Conservation (phyloP, 1,140 invertebrate genomes). For the Penaeus indicus region DNA sequence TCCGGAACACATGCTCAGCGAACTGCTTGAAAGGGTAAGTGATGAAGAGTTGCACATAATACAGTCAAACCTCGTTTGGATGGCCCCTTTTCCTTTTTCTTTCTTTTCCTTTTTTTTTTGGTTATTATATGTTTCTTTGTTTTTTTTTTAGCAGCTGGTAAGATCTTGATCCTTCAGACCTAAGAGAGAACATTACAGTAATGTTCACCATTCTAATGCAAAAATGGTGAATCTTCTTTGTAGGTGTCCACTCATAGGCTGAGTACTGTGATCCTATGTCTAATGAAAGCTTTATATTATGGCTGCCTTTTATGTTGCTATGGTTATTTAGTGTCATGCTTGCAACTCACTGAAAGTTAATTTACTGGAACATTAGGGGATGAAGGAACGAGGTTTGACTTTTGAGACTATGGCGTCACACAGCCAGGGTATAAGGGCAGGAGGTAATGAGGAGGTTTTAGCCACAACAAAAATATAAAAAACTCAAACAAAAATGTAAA, state of each 20-base stretch:
- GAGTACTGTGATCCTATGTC: not conserved
- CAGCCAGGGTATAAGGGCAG: conserved; percentile 35
- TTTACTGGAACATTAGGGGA: conserved; percentile 21
- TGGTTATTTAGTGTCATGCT: conserved; percentile 33
- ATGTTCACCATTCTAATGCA: too few relatives aligned
- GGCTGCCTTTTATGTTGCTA: not conserved
- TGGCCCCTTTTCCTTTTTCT: conserved; percentile 6
- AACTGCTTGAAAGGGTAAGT: conserved; percentile 76
- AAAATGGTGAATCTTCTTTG: not conserved
- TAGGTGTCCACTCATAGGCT: not conserved
- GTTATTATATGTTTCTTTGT: not conserved
- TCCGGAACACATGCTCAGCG: conserved; percentile 98
- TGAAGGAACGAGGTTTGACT: conserved; percentile 41
- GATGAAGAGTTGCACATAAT: conserved; percentile 60
- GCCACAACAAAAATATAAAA: not conserved
- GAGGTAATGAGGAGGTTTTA: not conserved
- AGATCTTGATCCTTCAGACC: not conserved
- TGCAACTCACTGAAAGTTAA: conserved; percentile 32
- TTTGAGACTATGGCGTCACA: conserved; percentile 36
- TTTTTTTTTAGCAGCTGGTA: not conserved
- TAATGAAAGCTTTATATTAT: not conserved
- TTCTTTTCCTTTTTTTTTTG: not conserved
- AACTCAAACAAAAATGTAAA: not conserved
- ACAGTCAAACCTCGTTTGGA: conserved; percentile 60
- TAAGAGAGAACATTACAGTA: not conserved